Evolutionary conservation across 2,888 invertebrate species (phyloP), one percentile per base, ranked within the genome.

Genomic region (Pharmacophagus antenor): DNA sequence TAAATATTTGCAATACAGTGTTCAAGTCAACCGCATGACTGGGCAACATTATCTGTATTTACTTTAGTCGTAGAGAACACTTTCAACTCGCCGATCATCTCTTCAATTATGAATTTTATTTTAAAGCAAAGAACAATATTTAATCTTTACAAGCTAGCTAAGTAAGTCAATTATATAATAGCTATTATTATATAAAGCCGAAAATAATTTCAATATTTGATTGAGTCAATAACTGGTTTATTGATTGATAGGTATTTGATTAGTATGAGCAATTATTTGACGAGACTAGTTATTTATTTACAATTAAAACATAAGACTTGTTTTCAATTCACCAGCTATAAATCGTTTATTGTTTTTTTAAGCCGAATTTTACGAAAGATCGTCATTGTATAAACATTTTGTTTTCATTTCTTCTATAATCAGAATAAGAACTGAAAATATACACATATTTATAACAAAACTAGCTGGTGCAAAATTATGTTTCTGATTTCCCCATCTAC

Each of bases 1-100:
- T 25, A n/a, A n/a, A 46, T 56, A 56, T 47, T 56, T 42, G 37
- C 22, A 57, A 51, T 21, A 27, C 44, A 20, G 27, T 54, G 17
- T 54, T 15, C 18, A 58, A 23, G 46, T 47, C n/a, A n/a, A n/a
- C n/a, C n/a, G n/a, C n/a, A n/a, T n/a, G n/a, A 15, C 37, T n/a
- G 37, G 6, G n/a, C n/a, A n/a, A 3, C 4, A 8, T 3, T n/a
- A 15, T 2, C n/a, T 37, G 4, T 37, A n/a, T 8, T 37, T 4
- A n/a, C 10, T 37, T 4, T 8, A 15, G 4, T 3, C 4, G 37
- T 1, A n/a, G 15, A n/a, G 37, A 15, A 37, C 1, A n/a, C 10
- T n/a, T n/a, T n/a, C n/a, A n/a, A n/a, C n/a, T n/a, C n/a, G n/a
- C n/a, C n/a, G n/a, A n/a, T n/a, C n/a, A n/a, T n/a, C n/a, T n/a